These are phyloP conservation scores for Tinamus guttatus DNA, from an alignment of 2,113 vertebrate species.

Conservation along the genomic window DNA sequence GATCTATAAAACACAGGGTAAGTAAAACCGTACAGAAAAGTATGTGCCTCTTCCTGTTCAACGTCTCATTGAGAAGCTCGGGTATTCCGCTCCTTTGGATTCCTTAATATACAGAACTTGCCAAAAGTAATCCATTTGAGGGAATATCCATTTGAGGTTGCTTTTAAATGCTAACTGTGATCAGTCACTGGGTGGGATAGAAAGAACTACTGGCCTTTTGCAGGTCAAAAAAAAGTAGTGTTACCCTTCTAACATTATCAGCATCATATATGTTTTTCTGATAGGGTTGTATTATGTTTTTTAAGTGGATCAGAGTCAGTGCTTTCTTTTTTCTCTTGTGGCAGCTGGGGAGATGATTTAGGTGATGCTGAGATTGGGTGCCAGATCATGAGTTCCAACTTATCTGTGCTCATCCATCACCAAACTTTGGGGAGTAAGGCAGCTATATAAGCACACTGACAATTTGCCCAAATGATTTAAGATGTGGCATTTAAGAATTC, in stretches of 20 bases:
- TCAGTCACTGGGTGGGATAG: not conserved
- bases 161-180: not conserved
- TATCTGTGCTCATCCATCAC: constrained; percentile 62
- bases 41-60: not conserved
- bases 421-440: constrained; percentile 49
- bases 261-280: not conserved
- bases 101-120: not conserved
- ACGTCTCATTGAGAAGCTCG: not conserved
- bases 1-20: not conserved
- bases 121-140: not conserved
- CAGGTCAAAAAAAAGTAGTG: not conserved
- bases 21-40: not conserved
- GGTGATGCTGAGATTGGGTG: constrained; percentile 12
- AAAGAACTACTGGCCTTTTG: not conserved
- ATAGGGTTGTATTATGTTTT: constrained; percentile 8
- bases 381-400: constrained; percentile 55
- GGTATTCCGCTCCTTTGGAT: not conserved
- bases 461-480: constrained; percentile 73
- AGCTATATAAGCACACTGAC: constrained; percentile 60
- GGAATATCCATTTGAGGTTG: not conserved
- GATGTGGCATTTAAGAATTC: constrained; percentile 68
- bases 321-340: not conserved
- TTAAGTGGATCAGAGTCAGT: constrained; percentile 32
- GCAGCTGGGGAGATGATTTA: constrained; percentile 32
- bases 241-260: not conserved